phyloP scores from a whole-genome alignment of 1,140 invertebrate genomes.

The Papilio dardanus region DNA sequence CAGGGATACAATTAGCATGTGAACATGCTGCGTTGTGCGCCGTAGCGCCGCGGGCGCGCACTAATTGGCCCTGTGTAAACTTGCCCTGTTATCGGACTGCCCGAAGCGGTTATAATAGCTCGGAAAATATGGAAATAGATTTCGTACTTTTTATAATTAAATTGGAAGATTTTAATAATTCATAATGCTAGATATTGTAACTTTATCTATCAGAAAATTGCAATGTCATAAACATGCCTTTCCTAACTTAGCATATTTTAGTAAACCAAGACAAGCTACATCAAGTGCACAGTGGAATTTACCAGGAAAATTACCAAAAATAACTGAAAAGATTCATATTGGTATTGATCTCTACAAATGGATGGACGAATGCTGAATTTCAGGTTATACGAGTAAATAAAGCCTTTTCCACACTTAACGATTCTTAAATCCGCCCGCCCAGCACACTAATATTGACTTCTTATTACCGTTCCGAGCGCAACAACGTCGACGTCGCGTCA shows the following conservation, averaged over 20 bases:
- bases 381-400: no score
- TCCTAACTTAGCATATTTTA: no score
- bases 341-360: no score
- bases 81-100: slow-evolving; percentile 70
- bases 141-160: slow-evolving; percentile 30
- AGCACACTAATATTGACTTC: slow-evolving; percentile 79
- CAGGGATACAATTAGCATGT: slow-evolving; percentile 73
- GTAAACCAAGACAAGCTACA: no score
- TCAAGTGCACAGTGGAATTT: no score
- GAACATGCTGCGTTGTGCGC: slow-evolving; percentile 61
- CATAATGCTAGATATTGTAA: no score
- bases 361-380: no score
- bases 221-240: no score
- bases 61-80: slow-evolving; percentile 80
- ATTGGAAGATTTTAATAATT: no score
- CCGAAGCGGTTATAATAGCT: slow-evolving; percentile 50
- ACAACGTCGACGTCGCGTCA: slow-evolving; percentile 50
- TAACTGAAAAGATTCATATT: no score
- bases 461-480: slow-evolving; percentile 71
- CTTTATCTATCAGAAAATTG: no score
- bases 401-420: slow-evolving; percentile 20
- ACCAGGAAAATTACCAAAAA: no score
- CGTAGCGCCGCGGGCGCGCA: slow-evolving; percentile 58
- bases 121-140: slow-evolving; percentile 48
- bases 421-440: slow-evolving; percentile 68